Percentiles rank a stretch among this genome's conserved stretches.
These are phyloP conservation scores for Heteractis magnifica DNA, from an alignment of 92 coral and sea anemone genomes.

Conservation along the genomic window DNA sequence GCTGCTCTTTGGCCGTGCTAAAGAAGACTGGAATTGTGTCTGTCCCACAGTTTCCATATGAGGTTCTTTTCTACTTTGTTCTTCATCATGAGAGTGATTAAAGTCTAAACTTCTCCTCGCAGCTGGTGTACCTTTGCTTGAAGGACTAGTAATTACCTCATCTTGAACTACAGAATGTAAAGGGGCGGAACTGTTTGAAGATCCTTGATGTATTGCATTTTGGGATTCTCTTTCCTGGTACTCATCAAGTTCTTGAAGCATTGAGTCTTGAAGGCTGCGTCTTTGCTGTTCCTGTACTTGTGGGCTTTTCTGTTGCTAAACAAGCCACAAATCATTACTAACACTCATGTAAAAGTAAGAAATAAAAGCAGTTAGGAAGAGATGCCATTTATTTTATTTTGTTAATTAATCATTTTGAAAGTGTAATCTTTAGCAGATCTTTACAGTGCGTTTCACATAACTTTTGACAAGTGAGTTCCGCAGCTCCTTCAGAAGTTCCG, in stretches of 20 bases:
- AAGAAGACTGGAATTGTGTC: neutral
- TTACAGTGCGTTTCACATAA: too few relatives aligned
- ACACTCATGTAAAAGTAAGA: neutral
- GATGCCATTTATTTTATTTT: too few relatives aligned
- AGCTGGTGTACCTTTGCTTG: conserved; percentile 34
- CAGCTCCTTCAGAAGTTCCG: too few relatives aligned
- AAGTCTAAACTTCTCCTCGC: conserved; percentile 73
- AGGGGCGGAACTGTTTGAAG: neutral
- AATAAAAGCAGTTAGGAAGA: too few relatives aligned
- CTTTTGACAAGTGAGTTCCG: too few relatives aligned
- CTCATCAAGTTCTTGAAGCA: conserved; percentile 71
- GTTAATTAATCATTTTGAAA: too few relatives aligned
- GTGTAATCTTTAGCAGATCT: too few relatives aligned
- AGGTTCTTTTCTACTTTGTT: neutral
- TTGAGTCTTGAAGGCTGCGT: conserved; percentile 52
- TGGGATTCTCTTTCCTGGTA: conserved; percentile 32
- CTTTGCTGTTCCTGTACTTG: conserved; percentile 69
- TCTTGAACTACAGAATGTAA: conserved; percentile 31
- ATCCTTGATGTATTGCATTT: neutral
- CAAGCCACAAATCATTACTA: neutral
- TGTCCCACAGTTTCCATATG: neutral
- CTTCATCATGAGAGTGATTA: conserved; percentile 35
- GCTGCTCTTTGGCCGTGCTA: neutral
- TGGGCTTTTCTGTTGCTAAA: conserved; percentile 71
- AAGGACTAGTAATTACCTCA: neutral